These are phyloP conservation scores for Pentalonia nigronervosa DNA, from an alignment of 1,140 invertebrate genomes.

Conservation along the genomic window DNA sequence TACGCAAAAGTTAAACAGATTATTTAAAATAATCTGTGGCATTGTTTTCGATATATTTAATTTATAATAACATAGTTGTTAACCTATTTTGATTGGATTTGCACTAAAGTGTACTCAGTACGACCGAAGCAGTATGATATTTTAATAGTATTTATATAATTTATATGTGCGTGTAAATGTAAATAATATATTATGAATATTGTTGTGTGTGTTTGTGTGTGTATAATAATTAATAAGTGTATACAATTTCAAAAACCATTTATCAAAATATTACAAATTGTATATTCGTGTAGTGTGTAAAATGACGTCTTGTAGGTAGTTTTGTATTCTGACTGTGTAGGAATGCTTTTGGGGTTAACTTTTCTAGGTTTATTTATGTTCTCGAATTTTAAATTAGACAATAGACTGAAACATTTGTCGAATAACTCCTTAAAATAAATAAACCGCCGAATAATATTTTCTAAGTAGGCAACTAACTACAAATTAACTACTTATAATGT, in stretches of 20 bases:
- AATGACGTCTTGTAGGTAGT: conserved; percentile 10
- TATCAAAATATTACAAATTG: neutral
- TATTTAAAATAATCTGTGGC: neutral
- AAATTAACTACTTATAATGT: neutral
- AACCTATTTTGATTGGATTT: neutral
- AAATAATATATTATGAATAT: conserved; percentile 1
- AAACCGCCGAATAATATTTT: neutral
- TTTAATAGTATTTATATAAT: neutral
- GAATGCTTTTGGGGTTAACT: neutral
- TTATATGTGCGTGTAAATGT: conserved; percentile 11
- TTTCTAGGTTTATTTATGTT: conserved; percentile 2
- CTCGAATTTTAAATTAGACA: neutral
- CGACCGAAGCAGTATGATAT: neutral
- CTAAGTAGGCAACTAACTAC: neutral
- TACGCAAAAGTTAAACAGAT: neutral
- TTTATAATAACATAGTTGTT: neutral
- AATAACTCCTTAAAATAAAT: neutral
- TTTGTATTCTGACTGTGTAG: neutral
- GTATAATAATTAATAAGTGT: neutral
- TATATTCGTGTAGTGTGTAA: neutral
- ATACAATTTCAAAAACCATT: neutral
- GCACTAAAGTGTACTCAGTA: neutral
- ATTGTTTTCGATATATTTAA: neutral
- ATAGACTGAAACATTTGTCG: neutral
- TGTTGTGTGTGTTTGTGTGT: neutral